Evolutionary conservation across 2,113 vertebrate species (phyloP), one percentile per base, ranked within the genome.

Genomic region (Illadopsis cleaveri): DNA sequence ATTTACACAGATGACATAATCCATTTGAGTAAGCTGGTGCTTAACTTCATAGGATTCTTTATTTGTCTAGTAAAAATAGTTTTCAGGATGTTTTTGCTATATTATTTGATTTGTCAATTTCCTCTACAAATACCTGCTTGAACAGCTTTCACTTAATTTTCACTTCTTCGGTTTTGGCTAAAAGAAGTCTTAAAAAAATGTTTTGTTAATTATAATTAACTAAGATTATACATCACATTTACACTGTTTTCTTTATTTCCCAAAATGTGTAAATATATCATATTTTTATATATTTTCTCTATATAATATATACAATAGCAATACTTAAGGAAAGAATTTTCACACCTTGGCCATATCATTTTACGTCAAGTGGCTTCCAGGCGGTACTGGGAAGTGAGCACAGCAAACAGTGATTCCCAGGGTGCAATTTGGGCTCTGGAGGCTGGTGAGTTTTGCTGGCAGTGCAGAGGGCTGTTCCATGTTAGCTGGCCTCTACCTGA

Each of bases 401-500:
- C 5, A 38, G n/a, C 28, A 44, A 48, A 57, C 45, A 58, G 3
- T 25, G n/a, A 23, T 50, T 77, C 28, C 50, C 25, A 40, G 33
- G 2, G 7, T 15, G 15, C 3, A 33, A 9, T 35, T 16, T 48
- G 33, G 45, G 22, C 7, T 1, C 44, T 15, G 10, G 21, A 65
- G 47, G 24, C 7, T 82, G 38, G 1, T 9, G 17, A 4, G 7
- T 9, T 56, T 78, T 75, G 33, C 13, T 15, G 48, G 7, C 33
- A 44, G 53, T 1, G 10, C 38, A 69, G 35, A 12, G 50, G 23
- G 13, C 13, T 56, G 18, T 37, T 82, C 58, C 24, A 11, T 10
- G 23, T 12, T 25, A 9, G 1, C 20, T 95, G 60, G 8, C 6
- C 27, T 70, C 44, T 33, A 2, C 38, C 31, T 0, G 0, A 42